Evolutionary conservation across 2,113 vertebrate genomes (phyloP).

Genomic region (Macaca nemestrina): DNA sequence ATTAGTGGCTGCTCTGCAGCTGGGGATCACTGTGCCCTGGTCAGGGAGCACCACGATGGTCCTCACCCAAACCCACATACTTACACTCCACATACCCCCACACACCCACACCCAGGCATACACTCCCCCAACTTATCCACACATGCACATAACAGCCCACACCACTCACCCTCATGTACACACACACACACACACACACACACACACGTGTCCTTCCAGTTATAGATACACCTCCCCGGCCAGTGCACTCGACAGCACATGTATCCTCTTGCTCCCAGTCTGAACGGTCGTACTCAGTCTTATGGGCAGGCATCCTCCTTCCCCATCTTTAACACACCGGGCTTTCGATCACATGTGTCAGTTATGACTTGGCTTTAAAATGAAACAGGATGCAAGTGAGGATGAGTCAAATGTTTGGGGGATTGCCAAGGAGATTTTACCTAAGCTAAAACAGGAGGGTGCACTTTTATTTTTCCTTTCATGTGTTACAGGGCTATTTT

Average conservation of each 20-base stretch:
- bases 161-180: neutral
- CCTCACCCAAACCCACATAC: neutral
- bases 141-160: neutral
- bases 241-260: neutral
- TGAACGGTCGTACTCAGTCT: neutral
- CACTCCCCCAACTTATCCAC: too few species aligned
- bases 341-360: neutral
- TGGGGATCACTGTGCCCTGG: neutral
- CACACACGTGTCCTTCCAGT: neutral
- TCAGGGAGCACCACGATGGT: neutral
- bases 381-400: neutral
- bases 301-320: neutral
- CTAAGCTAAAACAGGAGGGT: neutral
- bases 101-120: neutral
- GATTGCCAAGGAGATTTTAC: neutral
- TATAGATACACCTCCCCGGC: neutral
- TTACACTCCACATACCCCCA: neutral
- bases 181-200: neutral
- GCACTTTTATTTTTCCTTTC: neutral
- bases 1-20: neutral
- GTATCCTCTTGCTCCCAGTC: neutral
- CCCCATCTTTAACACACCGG: neutral
- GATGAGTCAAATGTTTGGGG: neutral
- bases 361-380: conserved; percentile 11
- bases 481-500: neutral